Conservation (phyloP, 2,797 vertebrate genomes). For the Sebastes trivittatus region DNA sequence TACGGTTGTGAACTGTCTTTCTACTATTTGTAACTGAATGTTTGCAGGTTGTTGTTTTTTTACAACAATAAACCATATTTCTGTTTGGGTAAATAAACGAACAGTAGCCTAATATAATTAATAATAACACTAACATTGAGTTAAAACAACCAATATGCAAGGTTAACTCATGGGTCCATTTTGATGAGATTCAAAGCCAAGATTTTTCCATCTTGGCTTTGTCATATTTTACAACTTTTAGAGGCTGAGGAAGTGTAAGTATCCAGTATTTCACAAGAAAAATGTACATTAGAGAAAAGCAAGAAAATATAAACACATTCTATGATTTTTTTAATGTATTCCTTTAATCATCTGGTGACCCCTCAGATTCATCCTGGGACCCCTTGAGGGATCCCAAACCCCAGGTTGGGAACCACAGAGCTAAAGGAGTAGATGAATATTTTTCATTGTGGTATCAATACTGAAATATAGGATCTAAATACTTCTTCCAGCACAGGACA, state of each 20-base stretch:
- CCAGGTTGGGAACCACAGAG: not conserved
- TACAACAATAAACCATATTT: not conserved
- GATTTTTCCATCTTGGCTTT: not conserved
- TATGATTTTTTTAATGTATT: not conserved
- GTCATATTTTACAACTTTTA: not conserved
- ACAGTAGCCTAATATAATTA: not conserved
- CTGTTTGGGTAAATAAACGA: not conserved
- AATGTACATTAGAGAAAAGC: not conserved
- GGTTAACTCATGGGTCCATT: no score
- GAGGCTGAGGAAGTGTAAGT: not conserved
- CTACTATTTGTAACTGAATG: not conserved
- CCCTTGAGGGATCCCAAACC: not conserved
- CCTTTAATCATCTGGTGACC: not conserved
- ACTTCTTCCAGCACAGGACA: not conserved
- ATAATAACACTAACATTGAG: not conserved
- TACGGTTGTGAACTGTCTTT: not conserved
- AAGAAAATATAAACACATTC: not conserved
- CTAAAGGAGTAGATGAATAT: not conserved
- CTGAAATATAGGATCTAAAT: not conserved
- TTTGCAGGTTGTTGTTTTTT: not conserved
- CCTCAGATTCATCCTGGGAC: not conserved
- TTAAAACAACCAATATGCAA: not conserved
- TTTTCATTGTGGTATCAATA: not conserved
- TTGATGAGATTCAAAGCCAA: not conserved
- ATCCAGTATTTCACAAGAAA: not conserved